Base-by-base conservation (phyloP, 2,113 vertebrate genomes). In the Cryptotis parvus region DNA sequence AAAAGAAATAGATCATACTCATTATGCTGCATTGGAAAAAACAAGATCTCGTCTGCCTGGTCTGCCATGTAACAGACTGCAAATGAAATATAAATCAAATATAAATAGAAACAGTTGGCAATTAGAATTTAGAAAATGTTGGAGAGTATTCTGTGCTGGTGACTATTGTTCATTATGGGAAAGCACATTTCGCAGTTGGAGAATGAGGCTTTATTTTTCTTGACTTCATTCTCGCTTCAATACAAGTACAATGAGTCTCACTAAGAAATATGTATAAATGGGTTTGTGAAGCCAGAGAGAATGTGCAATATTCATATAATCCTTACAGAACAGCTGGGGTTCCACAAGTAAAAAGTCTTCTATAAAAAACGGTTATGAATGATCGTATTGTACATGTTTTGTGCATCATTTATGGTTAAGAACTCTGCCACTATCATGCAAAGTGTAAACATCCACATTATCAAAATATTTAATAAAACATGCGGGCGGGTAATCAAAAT, bases 391-490 rank as follows among this genome's bases (percentile, higher is more conserved):
- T 27, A 26, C 91, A 82, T 80, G 83, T 95, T 78, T 84, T 95
- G 91, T 95, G 92, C 82, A 87, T 76, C 83, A 82, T 89, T 92
- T 75, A 91, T 14, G 41, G 90, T 91, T 95, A 96, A 96, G 90
- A 16, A 87, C 77, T 96, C 41, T 8, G 91, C 75, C 94, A 97
- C 93, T 75, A 95, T 92, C 97, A 95, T 97, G 97, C 98, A 96
- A 97, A 97, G 93, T 96, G 93, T 96, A 94, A 97, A 96, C 94
- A 94, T 96, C 84, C 94, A 95, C 92, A n/a, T 95, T 96, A 97
- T 96, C 96, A 97, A 97, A 97, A 97, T 93, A 33, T 63, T 95
- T 91, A 96, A 94, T 92, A 97, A 97, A 96, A 89, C 97, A 96
- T 96, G 96, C 97, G 97, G 94, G 83, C 90, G 87, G 81, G 73